Evolutionary conservation across 1,140 invertebrate species (phyloP).

Genomic region (Drosophila mojavensis): DNA sequence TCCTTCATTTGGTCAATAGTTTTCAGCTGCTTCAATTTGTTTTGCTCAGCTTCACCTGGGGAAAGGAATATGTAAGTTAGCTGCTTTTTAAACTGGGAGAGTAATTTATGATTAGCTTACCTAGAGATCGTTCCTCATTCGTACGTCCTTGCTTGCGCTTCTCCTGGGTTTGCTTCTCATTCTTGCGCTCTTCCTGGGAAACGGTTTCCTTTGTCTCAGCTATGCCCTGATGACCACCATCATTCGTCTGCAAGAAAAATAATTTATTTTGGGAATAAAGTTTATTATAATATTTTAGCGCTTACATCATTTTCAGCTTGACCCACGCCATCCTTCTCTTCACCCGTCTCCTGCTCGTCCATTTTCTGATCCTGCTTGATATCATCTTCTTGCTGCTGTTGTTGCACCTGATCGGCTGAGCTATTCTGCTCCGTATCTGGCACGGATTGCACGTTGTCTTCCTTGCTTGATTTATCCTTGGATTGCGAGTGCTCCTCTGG

Average conservation of each 20-base stretch:
- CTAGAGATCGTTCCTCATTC: constrained; percentile 87
- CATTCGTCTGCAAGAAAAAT: constrained; percentile 72
- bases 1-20: constrained; percentile 85
- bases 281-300: background rate
- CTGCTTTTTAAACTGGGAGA: background rate
- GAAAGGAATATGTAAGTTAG: background rate
- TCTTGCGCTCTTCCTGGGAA: constrained; percentile 79
- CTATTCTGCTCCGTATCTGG: constrained; percentile 83
- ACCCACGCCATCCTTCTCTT: constrained; percentile 87
- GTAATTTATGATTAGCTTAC: constrained; percentile 28
- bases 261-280: background rate
- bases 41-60: constrained; percentile 83
- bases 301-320: constrained; percentile 87
- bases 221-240: constrained; percentile 86
- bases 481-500: constrained; percentile 89
- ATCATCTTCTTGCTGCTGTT: constrained; percentile 64
- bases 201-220: constrained; percentile 84
- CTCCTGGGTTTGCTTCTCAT: constrained; percentile 72
- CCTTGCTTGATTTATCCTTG: constrained; percentile 85
- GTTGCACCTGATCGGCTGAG: constrained; percentile 75
- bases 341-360: constrained; percentile 84
- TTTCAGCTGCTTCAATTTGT: constrained; percentile 86
- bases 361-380: constrained; percentile 79
- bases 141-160: constrained; percentile 81
- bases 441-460: constrained; percentile 86